These are phyloP conservation scores for Terrapene triunguis DNA, from an alignment of 2,113 vertebrate species.

Conservation along the genomic window DNA sequence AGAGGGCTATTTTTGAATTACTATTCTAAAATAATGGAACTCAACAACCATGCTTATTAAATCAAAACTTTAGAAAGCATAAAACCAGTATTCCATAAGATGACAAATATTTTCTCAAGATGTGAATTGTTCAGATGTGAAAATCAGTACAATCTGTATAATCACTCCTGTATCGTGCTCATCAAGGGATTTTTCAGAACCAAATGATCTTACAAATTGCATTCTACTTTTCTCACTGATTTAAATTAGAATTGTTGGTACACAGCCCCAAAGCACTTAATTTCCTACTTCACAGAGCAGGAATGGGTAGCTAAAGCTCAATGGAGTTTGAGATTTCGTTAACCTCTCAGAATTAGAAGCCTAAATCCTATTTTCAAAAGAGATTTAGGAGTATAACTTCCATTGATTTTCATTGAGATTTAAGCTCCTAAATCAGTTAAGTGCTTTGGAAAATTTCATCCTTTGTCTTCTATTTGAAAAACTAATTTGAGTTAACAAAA, in stretches of 20 bases:
- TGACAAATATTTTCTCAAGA: constrained; percentile 59
- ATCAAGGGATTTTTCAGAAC: constrained; percentile 37
- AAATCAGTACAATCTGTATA: constrained; percentile 38
- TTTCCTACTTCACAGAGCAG: neutral
- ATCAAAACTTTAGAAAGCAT: constrained; percentile 63
- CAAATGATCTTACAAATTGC: neutral
- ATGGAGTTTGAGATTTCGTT: neutral
- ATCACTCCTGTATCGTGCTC: constrained; percentile 3
- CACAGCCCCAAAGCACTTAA: neutral
- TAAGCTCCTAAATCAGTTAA: neutral
- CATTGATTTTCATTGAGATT: neutral
- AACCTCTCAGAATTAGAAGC: neutral
- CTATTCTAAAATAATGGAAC: constrained; percentile 36
- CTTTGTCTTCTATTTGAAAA: neutral
- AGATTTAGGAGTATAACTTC: neutral
- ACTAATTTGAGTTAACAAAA: neutral
- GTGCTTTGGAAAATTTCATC: neutral
- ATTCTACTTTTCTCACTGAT: constrained; percentile 43
- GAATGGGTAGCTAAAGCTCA: neutral
- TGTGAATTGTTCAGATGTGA: constrained; percentile 52
- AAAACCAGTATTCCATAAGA: constrained; percentile 58
- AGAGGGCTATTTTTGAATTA: constrained; percentile 55
- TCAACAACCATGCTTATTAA: constrained; percentile 60
- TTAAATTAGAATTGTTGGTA: constrained; percentile 32
- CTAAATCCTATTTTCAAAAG: neutral